These are phyloP conservation scores for Peromyscus leucopus DNA, from an alignment of 2,113 vertebrate genomes.

Conservation along the genomic window DNA sequence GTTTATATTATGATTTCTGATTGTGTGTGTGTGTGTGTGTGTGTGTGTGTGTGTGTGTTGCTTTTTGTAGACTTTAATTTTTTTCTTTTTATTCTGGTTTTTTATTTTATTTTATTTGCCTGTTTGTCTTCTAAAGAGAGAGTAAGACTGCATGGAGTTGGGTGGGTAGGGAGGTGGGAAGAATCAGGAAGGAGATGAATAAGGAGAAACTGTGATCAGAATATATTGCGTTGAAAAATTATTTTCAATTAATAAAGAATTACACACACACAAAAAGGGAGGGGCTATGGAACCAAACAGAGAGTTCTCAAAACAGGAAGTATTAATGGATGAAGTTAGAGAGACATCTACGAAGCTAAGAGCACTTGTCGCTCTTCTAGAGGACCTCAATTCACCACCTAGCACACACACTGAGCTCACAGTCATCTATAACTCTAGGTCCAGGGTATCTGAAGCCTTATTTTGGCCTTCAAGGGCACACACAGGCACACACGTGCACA, in stretches of 20 bases:
- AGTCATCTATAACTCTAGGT: neutral
- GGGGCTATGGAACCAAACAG: neutral
- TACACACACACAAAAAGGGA: neutral
- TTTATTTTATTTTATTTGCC: neutral
- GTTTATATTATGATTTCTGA: neutral
- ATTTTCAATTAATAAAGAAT: neutral
- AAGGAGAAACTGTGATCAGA: neutral
- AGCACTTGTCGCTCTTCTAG: neutral
- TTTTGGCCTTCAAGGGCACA: neutral
- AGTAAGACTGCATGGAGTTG: neutral
- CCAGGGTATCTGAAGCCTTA: neutral
- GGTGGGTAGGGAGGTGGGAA: neutral
- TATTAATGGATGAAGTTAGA: neutral
- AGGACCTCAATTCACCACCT: neutral
- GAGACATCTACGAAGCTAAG: neutral
- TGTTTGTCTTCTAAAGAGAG: neutral
- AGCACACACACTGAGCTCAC: neutral
- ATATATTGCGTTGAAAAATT: neutral
- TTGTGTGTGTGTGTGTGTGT: neutral
- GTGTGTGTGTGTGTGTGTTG: neutral
- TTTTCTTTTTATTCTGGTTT: neutral
- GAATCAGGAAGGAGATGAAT: neutral
- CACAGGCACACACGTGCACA: neutral
- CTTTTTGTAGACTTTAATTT: neutral
- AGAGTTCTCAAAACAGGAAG: neutral